Percentiles rank a stretch among this genome's conserved stretches.
These are phyloP conservation scores for Epistrophe grossulariae DNA, from an alignment of 2,888 invertebrate genomes.

Conservation along the genomic window DNA sequence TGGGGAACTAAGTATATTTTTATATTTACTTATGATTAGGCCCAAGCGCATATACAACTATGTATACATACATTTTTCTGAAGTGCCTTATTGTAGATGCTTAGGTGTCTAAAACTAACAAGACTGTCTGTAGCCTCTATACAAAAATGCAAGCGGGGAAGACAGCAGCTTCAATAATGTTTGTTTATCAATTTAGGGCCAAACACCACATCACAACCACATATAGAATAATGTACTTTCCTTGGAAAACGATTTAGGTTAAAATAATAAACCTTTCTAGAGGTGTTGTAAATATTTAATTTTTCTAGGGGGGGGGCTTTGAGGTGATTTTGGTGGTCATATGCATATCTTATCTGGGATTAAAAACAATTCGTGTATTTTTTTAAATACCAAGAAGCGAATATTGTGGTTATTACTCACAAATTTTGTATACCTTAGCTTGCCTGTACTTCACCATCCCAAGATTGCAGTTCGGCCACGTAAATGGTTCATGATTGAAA, in stretches of 20 bases:
- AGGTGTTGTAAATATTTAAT: slow-evolving; percentile 65
- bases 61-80: not conserved
- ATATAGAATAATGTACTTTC: not conserved
- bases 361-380: too few species aligned
- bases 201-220: not conserved
- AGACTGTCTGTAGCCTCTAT: slow-evolving; percentile 40
- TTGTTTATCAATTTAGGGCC: slow-evolving; percentile 68
- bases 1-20: slow-evolving; percentile 15
- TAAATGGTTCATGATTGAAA: too few species aligned
- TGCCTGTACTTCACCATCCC: too few species aligned
- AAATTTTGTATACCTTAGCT: too few species aligned
- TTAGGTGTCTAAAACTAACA: slow-evolving; percentile 59
- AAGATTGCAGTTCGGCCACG: too few species aligned
- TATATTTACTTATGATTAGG: slow-evolving; percentile 62
- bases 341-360: too few species aligned
- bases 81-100: slow-evolving; percentile 10
- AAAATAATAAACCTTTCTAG: slow-evolving; percentile 54
- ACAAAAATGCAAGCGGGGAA: slow-evolving; percentile 20
- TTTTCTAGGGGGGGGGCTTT: slow-evolving; percentile 18
- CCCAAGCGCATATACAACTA: slow-evolving; percentile 7
- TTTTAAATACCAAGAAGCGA: too few species aligned
- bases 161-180: slow-evolving; percentile 32
- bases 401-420: too few species aligned
- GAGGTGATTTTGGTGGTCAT: too few species aligned
- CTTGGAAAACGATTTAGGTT: slow-evolving; percentile 56